These are phyloP conservation scores for Plumapathes pennacea DNA, from an alignment of 92 coral and sea anemone species.

Conservation along the genomic window DNA sequence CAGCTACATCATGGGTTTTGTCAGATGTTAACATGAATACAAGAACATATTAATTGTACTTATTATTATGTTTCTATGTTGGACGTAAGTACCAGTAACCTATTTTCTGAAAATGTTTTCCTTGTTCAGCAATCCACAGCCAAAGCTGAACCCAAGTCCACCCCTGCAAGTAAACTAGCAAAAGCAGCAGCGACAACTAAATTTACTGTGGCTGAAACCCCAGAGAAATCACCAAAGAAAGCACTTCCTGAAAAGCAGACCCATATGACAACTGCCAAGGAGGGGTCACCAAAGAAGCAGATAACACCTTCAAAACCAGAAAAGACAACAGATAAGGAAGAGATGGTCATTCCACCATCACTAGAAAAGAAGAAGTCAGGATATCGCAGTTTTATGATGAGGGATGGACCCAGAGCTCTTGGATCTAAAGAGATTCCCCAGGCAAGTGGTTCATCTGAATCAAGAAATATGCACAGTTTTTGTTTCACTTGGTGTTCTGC, in stretches of 20 bases:
- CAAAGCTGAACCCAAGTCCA: conserved; percentile 5
- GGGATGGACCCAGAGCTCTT: conserved; percentile 82
- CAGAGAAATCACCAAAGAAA: conserved; percentile 7
- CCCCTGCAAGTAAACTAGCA: conserved; percentile 24
- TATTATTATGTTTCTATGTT: not conserved
- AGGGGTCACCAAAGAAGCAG: conserved; percentile 33
- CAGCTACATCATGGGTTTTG: no score
- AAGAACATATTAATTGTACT: not conserved
- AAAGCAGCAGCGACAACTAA: conserved; percentile 48
- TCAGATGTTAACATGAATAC: no score
- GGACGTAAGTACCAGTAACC: not conserved
- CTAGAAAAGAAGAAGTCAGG: conserved; percentile 79
- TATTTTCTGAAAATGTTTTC: not conserved
- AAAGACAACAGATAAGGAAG: conserved; percentile 12
- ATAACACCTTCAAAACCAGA: conserved; percentile 38
- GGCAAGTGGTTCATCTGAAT: conserved; percentile 65
- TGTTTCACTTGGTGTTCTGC: no score
- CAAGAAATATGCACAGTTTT: no score
- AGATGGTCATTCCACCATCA: conserved; percentile 68
- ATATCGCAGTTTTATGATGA: conserved; percentile 76
- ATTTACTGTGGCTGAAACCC: conserved; percentile 48
- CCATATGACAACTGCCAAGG: conserved; percentile 29
- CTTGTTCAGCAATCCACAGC: not conserved
- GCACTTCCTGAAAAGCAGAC: conserved; percentile 28
- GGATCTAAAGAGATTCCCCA: conserved; percentile 87